Evolutionary conservation across 92 coral and sea anemone species (phyloP).

Genomic region (Actinostola sp.): DNA sequence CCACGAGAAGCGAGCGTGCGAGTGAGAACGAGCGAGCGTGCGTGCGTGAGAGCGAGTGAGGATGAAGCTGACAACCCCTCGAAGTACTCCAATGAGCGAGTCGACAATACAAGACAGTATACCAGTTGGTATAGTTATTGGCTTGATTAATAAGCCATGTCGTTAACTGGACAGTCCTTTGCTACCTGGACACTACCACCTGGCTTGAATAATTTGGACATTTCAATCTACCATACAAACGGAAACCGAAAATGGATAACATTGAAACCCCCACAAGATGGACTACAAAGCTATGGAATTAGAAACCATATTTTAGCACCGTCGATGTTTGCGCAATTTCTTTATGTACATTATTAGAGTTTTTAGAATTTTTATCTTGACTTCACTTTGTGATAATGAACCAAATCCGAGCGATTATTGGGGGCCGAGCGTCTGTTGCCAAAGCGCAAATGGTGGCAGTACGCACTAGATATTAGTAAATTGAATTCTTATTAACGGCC

Average conservation of each 20-base stretch:
- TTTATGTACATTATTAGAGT: conserved; percentile 3
- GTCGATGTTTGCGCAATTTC: neutral
- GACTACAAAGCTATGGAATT: neutral
- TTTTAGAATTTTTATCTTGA: conserved; percentile 33
- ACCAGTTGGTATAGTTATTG: neutral
- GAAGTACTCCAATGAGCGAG: neutral
- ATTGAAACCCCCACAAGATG: no score
- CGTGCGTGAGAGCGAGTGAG: conserved; percentile 45
- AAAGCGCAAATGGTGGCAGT: no score
- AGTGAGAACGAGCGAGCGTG: conserved; percentile 49
- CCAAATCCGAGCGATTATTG: neutral
- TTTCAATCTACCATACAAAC: neutral
- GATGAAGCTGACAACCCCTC: neutral
- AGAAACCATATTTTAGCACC: conserved; percentile 10
- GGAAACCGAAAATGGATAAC: neutral
- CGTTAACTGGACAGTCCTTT: neutral
- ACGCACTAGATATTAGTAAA: no score
- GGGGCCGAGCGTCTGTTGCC: no score
- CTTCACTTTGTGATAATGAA: neutral
- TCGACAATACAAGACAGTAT: conserved; percentile 8
- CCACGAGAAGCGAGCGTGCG: conserved; percentile 53
- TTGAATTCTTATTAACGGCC: no score
- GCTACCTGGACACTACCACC: neutral
- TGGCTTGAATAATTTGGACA: neutral
- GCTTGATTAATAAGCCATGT: neutral